phyloP scores from a whole-genome alignment of 1,140 invertebrate species.

The Agrypnia vestita region DNA sequence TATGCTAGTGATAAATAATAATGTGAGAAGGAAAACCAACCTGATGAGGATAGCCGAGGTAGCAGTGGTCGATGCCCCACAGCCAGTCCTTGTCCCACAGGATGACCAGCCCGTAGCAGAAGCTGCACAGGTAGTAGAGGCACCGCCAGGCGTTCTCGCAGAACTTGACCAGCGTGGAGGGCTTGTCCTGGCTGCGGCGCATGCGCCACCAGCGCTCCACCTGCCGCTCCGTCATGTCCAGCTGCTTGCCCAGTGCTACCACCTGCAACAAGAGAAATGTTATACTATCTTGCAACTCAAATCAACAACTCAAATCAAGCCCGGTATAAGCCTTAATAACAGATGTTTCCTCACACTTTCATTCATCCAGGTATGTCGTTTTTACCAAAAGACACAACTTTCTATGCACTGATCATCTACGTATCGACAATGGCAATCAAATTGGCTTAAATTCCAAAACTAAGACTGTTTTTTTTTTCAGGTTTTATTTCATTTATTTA shows the following conservation, averaged over 20 bases:
- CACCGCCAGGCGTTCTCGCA: conserved; percentile 94
- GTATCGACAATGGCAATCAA: too few species aligned
- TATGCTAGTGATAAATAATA: too few species aligned
- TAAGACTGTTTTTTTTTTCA: too few species aligned
- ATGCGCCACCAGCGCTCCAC: conserved; percentile 93
- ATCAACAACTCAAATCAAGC: too few species aligned
- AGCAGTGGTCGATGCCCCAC: conserved; percentile 94
- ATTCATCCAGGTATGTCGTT: too few species aligned
- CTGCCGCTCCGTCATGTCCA: conserved; percentile 90
- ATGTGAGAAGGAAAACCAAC: conserved; percentile 67
- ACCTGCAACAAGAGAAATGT: conserved; percentile 70
- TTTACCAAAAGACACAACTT: too few species aligned
- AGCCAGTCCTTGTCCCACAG: conserved; percentile 96
- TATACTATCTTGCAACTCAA: too few species aligned
- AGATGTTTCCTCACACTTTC: too few species aligned
- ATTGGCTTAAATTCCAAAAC: too few species aligned
- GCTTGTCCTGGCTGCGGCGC: conserved; percentile 86
- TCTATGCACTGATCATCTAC: too few species aligned
- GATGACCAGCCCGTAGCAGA: conserved; percentile 86
- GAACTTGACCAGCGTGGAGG: conserved; percentile 92
- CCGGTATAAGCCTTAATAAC: too few species aligned
- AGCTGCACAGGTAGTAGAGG: conserved; percentile 89
- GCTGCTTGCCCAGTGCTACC: conserved; percentile 85
- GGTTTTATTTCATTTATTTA: too few species aligned
- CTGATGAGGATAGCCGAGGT: conserved; percentile 85